Evolutionary conservation across 2,888 invertebrate genomes (phyloP), one percentile per base, ranked within the genome.

Genomic region (Euphydryas editha): DNA sequence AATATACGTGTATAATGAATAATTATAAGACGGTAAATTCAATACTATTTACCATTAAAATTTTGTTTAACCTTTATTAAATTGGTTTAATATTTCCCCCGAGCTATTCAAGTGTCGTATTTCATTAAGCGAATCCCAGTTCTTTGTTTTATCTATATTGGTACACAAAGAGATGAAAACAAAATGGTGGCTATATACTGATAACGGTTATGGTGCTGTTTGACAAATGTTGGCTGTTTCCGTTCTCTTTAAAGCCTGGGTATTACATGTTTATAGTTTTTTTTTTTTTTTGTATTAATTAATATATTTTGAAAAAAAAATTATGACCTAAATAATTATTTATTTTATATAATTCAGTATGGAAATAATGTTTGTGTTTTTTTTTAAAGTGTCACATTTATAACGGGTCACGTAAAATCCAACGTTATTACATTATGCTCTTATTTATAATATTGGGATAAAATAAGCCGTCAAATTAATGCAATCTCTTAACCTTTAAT

Each of bases 111-210:
- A 57, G 37, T 47, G 36, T 10, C 21, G 24, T 18, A 18, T 49
- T 18, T 37, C 17, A 11, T 47, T 20, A 24, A 11, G 15, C 42
- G 18, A 61, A 20, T 37, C 36, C 15, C 7, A 18, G 51, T 15
- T 47, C 63, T 67, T 66, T 69, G 59, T 69, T 63, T 18, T 61
- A 36, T 42, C 59, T 39, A 42, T 44, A 49, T 47, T 54, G 59
- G 56, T 66, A 61, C 70, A 68, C 66, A 66, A 66, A 65, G 68
- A 67, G 51, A 63, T 56, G 62, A 68, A 70, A 68, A 70, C 70
- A 70, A 70, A 70, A 70, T 70, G 70, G 70, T 65, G 68, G 70
- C n/a, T n/a, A 65, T 65, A 47, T 49, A 55, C 46, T 68, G 68
- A 55, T 69, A 65, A 64, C 58, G 49, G 58, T 59, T 55, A 59